Conservation (phyloP, 2,888 invertebrate genomes). For the Tachystola acroxantha region DNA sequence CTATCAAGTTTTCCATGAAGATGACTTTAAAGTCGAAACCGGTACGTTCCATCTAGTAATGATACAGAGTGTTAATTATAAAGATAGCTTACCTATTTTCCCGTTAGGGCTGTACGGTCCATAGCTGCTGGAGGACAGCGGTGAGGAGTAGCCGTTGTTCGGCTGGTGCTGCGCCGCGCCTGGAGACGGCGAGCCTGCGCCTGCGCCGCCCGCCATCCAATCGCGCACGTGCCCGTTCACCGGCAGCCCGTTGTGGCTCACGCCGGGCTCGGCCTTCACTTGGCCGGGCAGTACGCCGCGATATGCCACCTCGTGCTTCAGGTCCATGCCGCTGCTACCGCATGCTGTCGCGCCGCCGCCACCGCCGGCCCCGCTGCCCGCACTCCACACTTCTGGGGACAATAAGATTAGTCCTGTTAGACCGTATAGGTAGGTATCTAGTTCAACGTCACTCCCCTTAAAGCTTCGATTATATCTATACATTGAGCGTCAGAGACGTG, state of each 20-base stretch:
- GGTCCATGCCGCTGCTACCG: slow-evolving; percentile 80
- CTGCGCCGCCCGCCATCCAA: slow-evolving; percentile 71
- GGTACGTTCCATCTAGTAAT: too few species aligned
- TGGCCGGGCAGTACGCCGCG: slow-evolving; percentile 70
- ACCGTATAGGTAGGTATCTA: too few species aligned
- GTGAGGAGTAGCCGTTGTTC: slow-evolving; percentile 90
- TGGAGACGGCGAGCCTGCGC: slow-evolving; percentile 80
- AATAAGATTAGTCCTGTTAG: too few species aligned
- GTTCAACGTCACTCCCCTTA: too few species aligned
- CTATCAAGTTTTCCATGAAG: too few species aligned
- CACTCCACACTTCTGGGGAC: slow-evolving; percentile 70
- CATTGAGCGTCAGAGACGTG: too few species aligned
- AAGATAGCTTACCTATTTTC: slow-evolving; percentile 86
- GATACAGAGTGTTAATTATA: too few species aligned
- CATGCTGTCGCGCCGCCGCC: slow-evolving; percentile 58
- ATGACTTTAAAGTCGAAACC: too few species aligned
- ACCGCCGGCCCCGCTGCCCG: slow-evolving; percentile 72
- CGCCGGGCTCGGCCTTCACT: slow-evolving; percentile 71
- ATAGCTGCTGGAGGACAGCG: slow-evolving; percentile 92
- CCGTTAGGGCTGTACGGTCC: slow-evolving; percentile 94
- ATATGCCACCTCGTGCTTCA: slow-evolving; percentile 82
- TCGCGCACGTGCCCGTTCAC: slow-evolving; percentile 70
- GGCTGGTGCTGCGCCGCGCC: slow-evolving; percentile 80
- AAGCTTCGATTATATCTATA: too few species aligned
- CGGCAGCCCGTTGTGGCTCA: slow-evolving; percentile 72